A percentile compares a stretch with the other conserved stretches of the same genome.
These are phyloP conservation scores for Panagrolaimus sp. DNA, from an alignment of 1,140 invertebrate species.

Conservation along the genomic window DNA sequence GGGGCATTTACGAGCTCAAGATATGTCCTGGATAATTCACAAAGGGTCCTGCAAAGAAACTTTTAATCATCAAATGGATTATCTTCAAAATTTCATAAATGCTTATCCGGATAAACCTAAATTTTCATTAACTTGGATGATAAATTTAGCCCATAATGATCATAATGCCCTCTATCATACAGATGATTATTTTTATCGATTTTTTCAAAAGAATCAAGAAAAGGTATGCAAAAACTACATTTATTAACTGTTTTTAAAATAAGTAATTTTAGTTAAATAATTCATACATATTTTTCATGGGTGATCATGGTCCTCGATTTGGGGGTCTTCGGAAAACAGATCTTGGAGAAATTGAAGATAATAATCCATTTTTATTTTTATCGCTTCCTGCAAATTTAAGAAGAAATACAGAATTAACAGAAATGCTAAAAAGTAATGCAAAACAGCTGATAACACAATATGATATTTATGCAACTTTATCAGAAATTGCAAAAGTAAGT, in stretches of 20 bases:
- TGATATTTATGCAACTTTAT: constrained; percentile 35
- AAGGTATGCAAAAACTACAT: constrained; percentile 18
- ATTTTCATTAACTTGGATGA: constrained; percentile 26
- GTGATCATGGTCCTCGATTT: constrained; percentile 25
- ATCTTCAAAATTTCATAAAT: constrained; percentile 21
- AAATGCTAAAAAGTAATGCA: constrained; percentile 20
- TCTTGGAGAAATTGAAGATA: constrained; percentile 28
- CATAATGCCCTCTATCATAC: constrained; percentile 22
- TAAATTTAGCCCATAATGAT: constrained; percentile 25
- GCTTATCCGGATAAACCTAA: constrained; percentile 26
- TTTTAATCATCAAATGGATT: constrained; percentile 22
- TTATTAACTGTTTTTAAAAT: not conserved
- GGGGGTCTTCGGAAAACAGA: constrained; percentile 24
- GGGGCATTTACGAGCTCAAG: constrained; percentile 11
- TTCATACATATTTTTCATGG: constrained; percentile 30
- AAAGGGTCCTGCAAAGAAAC: constrained; percentile 15
- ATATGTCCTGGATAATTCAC: not conserved
- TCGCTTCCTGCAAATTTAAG: constrained; percentile 27
- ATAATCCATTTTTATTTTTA: constrained; percentile 31
- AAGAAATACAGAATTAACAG: constrained; percentile 18
- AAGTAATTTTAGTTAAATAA: constrained; percentile 27
- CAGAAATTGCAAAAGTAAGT: constrained; percentile 23
- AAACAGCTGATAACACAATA: constrained; percentile 25
- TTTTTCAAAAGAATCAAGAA: constrained; percentile 21
- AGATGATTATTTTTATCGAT: constrained; percentile 19